Evolutionary conservation across 2,797 vertebrate genomes (phyloP).

Genomic region (Phoxinus dragarum): DNA sequence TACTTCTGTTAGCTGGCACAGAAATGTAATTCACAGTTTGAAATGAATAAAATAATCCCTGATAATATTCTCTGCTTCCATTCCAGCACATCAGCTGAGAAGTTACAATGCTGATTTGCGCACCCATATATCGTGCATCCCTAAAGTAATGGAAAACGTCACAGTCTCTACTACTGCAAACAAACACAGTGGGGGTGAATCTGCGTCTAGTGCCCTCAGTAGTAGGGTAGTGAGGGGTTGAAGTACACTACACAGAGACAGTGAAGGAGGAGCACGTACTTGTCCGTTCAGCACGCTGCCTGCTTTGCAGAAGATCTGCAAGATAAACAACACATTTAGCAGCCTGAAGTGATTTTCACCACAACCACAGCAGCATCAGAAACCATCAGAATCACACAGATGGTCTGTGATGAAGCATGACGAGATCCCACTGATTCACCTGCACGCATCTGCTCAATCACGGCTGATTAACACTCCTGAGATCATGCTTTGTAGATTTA

Average conservation of each 20-base stretch:
- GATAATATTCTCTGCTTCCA: not conserved
- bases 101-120: not conserved
- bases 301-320: constrained; percentile 67
- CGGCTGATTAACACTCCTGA: not conserved
- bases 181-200: constrained; percentile 18
- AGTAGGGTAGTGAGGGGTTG: constrained; percentile 15
- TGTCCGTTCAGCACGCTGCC: constrained; percentile 57
- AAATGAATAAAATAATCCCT: not conserved
- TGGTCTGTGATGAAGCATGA: not conserved
- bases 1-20: not conserved
- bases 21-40: not conserved
- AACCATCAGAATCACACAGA: constrained; percentile 17
- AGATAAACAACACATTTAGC: constrained; percentile 65
- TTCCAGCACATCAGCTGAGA: not conserved
- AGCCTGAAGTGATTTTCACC: constrained; percentile 12
- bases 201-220: not conserved
- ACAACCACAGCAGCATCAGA: constrained; percentile 18
- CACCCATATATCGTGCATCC: not conserved
- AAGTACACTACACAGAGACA: constrained; percentile 30
- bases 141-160: not conserved
- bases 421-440: not conserved
- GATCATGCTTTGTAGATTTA: not conserved
- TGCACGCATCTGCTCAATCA: not conserved
- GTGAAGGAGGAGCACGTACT: constrained; percentile 56
- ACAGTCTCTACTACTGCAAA: not conserved